Conservation (phyloP, 2,888 invertebrate species). For the Xylocampa areola region DNA sequence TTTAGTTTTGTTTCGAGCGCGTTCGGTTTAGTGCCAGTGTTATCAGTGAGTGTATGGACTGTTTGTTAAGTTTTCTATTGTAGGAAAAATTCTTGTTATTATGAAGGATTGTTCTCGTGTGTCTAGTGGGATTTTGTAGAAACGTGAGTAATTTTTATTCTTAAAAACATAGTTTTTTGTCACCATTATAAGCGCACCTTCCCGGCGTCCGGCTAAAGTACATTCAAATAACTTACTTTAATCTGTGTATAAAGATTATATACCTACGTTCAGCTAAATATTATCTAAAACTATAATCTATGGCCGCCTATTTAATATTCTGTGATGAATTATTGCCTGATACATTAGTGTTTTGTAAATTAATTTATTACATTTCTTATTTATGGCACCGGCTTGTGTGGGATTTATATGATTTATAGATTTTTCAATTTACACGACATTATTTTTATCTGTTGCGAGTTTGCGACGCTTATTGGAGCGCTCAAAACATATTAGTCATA, state of each 20-base stretch:
- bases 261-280: slow-evolving; percentile 12
- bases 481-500: background rate
- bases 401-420: slow-evolving; percentile 26
- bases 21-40: slow-evolving; percentile 55
- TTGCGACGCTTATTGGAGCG: background rate
- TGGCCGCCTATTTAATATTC: slow-evolving; percentile 11
- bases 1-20: slow-evolving; percentile 40
- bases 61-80: slow-evolving; percentile 34
- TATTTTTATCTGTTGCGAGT: slow-evolving; percentile 1
- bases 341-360: slow-evolving; percentile 24
- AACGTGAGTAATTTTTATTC: slow-evolving; percentile 46
- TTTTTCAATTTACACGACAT: slow-evolving; percentile 11
- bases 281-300: slow-evolving; percentile 15
- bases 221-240: background rate
- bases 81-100: slow-evolving; percentile 31
- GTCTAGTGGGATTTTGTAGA: slow-evolving; percentile 49
- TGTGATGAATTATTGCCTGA: slow-evolving; percentile 9
- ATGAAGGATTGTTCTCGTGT: slow-evolving; percentile 57
- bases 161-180: background rate
- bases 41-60: slow-evolving; percentile 55
- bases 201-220: background rate
- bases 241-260: background rate
- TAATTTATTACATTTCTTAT: slow-evolving; percentile 37
- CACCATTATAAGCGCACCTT: too few relatives aligned
- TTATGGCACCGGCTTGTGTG: slow-evolving; percentile 2